These are phyloP conservation scores for Crossaster papposus DNA, from an alignment of 53 echinoderm and acorn worm genomes.

Conservation along the genomic window DNA sequence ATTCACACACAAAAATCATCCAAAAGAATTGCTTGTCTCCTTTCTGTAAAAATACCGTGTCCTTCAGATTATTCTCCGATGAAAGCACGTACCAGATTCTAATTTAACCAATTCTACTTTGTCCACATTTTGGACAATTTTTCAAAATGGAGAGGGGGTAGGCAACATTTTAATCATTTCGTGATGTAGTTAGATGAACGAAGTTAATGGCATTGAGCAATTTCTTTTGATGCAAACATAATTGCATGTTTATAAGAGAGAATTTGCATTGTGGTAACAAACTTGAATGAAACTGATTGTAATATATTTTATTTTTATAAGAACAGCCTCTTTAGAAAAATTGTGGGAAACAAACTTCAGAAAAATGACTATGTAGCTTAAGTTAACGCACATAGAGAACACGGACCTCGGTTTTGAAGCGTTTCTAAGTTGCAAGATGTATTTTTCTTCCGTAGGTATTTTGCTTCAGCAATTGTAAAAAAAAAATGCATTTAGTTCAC, in stretches of 20 bases:
- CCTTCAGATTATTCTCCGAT: slow-evolving; percentile 10
- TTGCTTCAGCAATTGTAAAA: no score
- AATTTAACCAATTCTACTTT: slow-evolving; percentile 40
- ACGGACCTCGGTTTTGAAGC: no score
- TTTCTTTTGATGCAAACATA: background rate
- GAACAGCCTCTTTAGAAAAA: no score
- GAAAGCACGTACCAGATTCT: slow-evolving; percentile 22
- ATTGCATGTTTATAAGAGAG: background rate
- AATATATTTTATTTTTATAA: no score
- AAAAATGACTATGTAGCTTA: no score
- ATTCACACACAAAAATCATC: background rate
- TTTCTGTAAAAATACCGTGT: slow-evolving; percentile 16
- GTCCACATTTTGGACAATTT: slow-evolving; percentile 3
- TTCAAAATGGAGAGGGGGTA: background rate
- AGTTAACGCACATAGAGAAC: no score
- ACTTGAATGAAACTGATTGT: background rate
- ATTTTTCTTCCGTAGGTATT: no score
- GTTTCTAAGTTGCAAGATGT: no score
- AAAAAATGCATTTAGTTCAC: no score
- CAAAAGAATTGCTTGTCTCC: background rate
- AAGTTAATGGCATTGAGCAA: slow-evolving; percentile 1
- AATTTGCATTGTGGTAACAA: background rate
- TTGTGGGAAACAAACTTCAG: no score
- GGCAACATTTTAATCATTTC: background rate
- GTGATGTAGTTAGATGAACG: background rate